Conservation (phyloP, 1,140 invertebrate species). For the Calephelis virginiensis region DNA sequence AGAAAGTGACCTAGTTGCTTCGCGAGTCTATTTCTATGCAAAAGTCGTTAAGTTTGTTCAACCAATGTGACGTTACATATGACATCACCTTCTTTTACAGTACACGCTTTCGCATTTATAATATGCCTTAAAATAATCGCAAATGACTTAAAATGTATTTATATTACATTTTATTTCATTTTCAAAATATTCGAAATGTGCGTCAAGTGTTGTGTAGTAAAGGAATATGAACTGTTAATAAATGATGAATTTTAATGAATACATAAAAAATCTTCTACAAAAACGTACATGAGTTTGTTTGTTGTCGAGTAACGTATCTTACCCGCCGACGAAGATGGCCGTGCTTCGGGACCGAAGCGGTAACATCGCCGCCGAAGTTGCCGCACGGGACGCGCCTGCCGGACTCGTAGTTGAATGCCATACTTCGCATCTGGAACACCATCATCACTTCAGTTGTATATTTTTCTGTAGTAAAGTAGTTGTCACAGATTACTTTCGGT, state of each 20-base stretch:
- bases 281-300: neutral
- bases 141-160: no score
- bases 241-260: neutral
- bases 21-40: no score
- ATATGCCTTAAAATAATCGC: neutral
- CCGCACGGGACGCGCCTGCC: constrained; percentile 41
- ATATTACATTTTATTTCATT: no score
- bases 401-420: constrained; percentile 34
- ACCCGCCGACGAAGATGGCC: constrained; percentile 53
- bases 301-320: constrained; percentile 20
- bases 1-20: no score
- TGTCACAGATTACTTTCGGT: no score
- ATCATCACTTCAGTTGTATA: no score
- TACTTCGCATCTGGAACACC: constrained; percentile 38
- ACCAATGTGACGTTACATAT: no score
- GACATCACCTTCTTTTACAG: no score
- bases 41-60: no score
- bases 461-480: no score
- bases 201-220: neutral
- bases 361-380: constrained; percentile 43
- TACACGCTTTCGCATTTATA: neutral
- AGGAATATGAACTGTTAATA: neutral
- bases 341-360: constrained; percentile 24
- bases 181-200: no score
- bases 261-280: neutral